These are phyloP conservation scores for Psettodes erumei DNA, from an alignment of 2,113 vertebrate genomes.

Conservation along the genomic window DNA sequence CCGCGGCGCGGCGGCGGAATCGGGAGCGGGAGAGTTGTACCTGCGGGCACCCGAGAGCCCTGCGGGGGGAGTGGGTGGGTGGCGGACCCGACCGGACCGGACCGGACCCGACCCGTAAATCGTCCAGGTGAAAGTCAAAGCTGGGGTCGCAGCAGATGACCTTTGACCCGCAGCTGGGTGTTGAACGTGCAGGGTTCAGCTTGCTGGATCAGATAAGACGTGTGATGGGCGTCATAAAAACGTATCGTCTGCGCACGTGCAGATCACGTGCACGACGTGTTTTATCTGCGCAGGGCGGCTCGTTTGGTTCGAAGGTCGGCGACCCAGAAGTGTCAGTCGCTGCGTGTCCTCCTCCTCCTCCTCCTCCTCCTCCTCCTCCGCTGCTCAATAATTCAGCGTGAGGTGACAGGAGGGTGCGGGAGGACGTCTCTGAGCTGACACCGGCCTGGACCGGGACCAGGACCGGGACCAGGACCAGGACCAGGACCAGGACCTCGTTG, in stretches of 20 bases:
- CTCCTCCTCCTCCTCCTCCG: too few species aligned
- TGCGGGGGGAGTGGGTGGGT: too few species aligned
- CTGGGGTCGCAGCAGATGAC: slow-evolving; percentile 34
- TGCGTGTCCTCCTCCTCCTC: slow-evolving; percentile 16
- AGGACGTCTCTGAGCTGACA: not conserved
- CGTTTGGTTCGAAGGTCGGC: slow-evolving; percentile 15
- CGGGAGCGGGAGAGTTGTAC: too few species aligned
- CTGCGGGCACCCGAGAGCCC: too few species aligned
- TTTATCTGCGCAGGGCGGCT: too few species aligned
- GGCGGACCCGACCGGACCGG: too few species aligned
- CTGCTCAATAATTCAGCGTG: slow-evolving; percentile 62
- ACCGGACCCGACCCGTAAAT: slow-evolving; percentile 42
- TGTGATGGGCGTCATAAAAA: not conserved
- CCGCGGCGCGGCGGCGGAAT: too few species aligned
- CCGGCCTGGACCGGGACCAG: too few species aligned
- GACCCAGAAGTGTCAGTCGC: slow-evolving; percentile 63
- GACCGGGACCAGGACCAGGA: too few species aligned
- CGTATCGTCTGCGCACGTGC: too few species aligned
- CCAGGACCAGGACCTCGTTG: too few species aligned
- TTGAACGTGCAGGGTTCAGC: not conserved
- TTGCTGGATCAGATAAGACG: not conserved
- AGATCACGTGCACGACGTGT: too few species aligned
- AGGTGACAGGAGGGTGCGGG: slow-evolving; percentile 25
- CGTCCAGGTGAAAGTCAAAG: slow-evolving; percentile 15
- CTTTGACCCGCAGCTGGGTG: not conserved